Conservation (phyloP, 2,888 invertebrate genomes). For the Stenichneumon culpator region DNA sequence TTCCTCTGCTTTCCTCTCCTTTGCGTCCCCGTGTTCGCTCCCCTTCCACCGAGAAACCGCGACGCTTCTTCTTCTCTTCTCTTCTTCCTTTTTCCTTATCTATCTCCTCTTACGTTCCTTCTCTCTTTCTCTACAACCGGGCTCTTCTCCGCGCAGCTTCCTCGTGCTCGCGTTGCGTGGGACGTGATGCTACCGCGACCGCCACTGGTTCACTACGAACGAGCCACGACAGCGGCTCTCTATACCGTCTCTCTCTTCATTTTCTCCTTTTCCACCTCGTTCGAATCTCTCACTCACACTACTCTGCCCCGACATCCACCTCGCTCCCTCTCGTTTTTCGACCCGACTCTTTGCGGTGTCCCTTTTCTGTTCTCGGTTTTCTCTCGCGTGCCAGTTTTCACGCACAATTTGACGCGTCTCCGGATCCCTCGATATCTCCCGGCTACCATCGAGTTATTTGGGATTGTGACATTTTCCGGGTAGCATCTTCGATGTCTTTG, state of each 20-base stretch:
- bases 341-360: background rate
- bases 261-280: constrained; percentile 36
- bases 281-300: constrained; percentile 57
- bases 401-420: constrained; percentile 39
- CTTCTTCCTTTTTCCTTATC: constrained; percentile 48
- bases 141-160: constrained; percentile 47
- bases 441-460: background rate
- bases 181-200: constrained; percentile 64
- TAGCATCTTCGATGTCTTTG: background rate
- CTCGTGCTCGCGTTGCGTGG: constrained; percentile 66
- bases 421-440: constrained; percentile 2
- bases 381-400: constrained; percentile 48
- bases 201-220: constrained; percentile 51
- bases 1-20: constrained; percentile 24
- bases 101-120: constrained; percentile 19
- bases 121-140: constrained; percentile 19
- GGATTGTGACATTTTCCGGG: background rate
- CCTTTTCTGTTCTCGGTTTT: constrained; percentile 25
- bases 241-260: constrained; percentile 35
- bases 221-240: constrained; percentile 45
- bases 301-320: constrained; percentile 11
- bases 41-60: background rate
- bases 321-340: constrained; percentile 8
- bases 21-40: background rate
- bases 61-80: constrained; percentile 11